Conservation (phyloP, 37 sponge, comb jelly and placozoan species). For the Agelas oroides region DNA sequence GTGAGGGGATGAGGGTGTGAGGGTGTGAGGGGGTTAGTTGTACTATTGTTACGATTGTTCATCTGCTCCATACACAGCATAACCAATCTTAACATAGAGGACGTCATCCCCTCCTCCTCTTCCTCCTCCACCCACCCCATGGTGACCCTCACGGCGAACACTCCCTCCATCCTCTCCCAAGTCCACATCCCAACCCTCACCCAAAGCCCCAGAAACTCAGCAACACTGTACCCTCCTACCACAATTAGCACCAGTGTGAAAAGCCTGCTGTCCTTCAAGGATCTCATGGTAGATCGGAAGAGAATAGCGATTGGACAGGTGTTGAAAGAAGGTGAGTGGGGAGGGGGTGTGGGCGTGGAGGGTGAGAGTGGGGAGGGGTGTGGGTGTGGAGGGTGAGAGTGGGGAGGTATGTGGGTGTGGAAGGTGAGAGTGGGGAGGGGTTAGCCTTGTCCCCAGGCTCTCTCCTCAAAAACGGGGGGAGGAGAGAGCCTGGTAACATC, state of each 20-base stretch:
- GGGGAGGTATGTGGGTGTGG: background rate
- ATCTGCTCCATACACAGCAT: background rate
- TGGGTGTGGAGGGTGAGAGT: background rate
- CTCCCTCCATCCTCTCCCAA: background rate
- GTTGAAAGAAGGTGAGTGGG: slow-evolving; percentile 65
- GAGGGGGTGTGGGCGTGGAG: background rate
- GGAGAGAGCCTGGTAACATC: no score
- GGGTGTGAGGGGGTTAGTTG: no score
- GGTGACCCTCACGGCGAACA: slow-evolving; percentile 14
- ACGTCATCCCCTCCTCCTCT: slow-evolving; percentile 12
- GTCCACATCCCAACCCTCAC: background rate
- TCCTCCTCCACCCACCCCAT: background rate
- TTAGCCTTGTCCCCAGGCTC: no score
- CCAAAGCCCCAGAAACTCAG: background rate
- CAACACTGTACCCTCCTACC: slow-evolving; percentile 32
- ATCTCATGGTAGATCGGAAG: slow-evolving; percentile 61
- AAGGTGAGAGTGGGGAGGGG: background rate
- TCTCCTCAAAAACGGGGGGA: no score
- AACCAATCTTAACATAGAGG: slow-evolving; percentile 30
- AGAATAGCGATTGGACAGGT: slow-evolving; percentile 69
- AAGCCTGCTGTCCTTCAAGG: slow-evolving; percentile 63
- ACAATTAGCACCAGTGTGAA: slow-evolving; percentile 33
- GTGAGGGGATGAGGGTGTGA: no score
- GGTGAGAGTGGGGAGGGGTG: background rate
- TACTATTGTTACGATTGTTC: background rate